Conservation (phyloP, 2,888 invertebrate genomes). For the Poecilobothrus nobilitatus region DNA sequence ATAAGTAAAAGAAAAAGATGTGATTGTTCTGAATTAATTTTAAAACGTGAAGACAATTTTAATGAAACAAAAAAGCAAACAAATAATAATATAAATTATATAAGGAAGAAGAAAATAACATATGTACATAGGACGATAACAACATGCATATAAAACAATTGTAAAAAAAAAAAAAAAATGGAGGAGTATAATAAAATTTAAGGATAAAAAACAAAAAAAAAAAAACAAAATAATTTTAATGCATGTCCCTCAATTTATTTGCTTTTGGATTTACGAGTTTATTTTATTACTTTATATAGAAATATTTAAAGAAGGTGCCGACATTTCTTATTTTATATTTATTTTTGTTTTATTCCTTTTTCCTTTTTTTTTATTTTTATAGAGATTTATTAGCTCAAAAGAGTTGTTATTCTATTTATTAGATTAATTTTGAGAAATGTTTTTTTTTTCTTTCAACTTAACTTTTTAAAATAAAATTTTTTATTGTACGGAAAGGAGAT, state of each 20-base stretch:
- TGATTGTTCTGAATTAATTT: constrained; percentile 4
- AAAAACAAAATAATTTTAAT: no score
- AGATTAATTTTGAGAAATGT: no score
- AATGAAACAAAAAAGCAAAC: not conserved
- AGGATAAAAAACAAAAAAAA: not conserved
- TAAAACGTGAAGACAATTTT: not conserved
- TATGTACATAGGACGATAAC: not conserved
- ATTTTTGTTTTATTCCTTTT: not conserved
- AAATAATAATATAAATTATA: not conserved
- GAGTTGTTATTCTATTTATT: no score
- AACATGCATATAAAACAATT: not conserved
- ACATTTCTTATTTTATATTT: not conserved
- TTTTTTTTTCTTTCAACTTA: no score
- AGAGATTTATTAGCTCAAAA: not conserved
- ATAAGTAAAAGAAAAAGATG: not conserved
- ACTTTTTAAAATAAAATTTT: no score
- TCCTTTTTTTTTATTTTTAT: not conserved
- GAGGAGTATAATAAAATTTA: not conserved
- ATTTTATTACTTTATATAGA: not conserved
- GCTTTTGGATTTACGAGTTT: not conserved
- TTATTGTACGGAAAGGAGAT: no score
- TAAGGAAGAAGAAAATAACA: not conserved
- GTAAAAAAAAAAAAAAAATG: not conserved
- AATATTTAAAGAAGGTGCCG: constrained; percentile 1
- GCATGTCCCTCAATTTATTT: constrained; percentile 6